These are phyloP conservation scores for Cololabis saira DNA, from an alignment of 2,113 vertebrate genomes.

Conservation along the genomic window DNA sequence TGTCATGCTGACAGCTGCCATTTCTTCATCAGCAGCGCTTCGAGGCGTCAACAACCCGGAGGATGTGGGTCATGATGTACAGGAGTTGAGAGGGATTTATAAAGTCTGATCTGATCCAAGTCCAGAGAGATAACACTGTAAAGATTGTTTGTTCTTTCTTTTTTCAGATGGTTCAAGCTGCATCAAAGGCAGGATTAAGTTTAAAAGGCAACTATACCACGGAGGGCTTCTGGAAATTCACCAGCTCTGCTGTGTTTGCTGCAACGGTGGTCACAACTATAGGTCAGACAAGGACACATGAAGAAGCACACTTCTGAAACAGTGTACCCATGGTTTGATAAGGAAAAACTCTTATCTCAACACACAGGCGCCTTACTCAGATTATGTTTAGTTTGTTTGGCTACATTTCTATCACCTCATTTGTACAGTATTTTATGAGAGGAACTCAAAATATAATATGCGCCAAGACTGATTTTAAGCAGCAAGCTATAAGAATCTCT, in stretches of 20 bases:
- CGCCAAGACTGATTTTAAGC: too few relatives aligned
- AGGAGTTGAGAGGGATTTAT: slow-evolving; percentile 6
- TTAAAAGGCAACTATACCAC: slow-evolving; percentile 82
- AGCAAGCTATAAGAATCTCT: too few relatives aligned
- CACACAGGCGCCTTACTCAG: too few relatives aligned
- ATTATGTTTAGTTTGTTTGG: too few relatives aligned
- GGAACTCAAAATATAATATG: too few relatives aligned
- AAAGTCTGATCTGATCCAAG: neutral
- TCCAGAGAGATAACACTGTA: neutral
- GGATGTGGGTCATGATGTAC: neutral
- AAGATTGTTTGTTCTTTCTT: neutral
- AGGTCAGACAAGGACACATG: slow-evolving; percentile 73
- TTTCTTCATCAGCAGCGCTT: neutral
- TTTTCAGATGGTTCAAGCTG: slow-evolving; percentile 79
- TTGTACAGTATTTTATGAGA: too few relatives aligned
- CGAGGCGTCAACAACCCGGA: neutral
- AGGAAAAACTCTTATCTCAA: too few relatives aligned
- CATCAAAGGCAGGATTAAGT: slow-evolving; percentile 83
- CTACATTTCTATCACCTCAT: too few relatives aligned
- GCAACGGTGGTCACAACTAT: slow-evolving; percentile 92
- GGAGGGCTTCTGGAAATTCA: slow-evolving; percentile 89
- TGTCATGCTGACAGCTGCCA: neutral
- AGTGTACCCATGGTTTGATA: too few relatives aligned
- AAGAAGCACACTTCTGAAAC: too few relatives aligned
- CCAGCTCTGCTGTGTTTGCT: slow-evolving; percentile 92